Evolutionary conservation across 2,888 invertebrate genomes (phyloP), one percentile per base, ranked within the genome.

Genomic region (Daptonema setosum): DNA sequence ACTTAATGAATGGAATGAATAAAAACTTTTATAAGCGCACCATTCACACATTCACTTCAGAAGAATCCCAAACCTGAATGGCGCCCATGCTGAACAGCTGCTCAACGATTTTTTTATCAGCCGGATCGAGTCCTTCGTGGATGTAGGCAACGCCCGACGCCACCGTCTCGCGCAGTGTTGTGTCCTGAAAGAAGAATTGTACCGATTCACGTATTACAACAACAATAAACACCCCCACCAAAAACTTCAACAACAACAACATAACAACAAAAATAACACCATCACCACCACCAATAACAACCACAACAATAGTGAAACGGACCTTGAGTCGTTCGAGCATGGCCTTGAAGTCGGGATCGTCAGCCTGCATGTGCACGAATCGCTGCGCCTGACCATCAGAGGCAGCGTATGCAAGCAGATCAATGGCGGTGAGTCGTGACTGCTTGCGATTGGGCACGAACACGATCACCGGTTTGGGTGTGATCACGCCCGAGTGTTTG

Each of bases 91-190:
- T 84, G 68, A 93, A 85, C 56, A 99, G 76, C 71, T 88, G 85
- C 68, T 95, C 88, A 14, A 97, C 90, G 54, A 91, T 77, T 28
- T 84, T 81, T 54, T 86, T 78, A 76, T 99, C 97, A 52, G 80
- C 79, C 0, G 80, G 73, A 1, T 81, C 81, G 11, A 93, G 78
- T 14, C 97, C 97, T 75, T 90, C 93, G 73, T 97, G 97, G 54
- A 97, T 78, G 73, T 90, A 99, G 0, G 88, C 95, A 22, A 99
- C 93, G 29, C 97, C 97, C 67, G 88, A 87, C 0, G 83, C 80
- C 0, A 97, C 74, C 0, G 91, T 88, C 70, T 95, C 93, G 61
- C 83, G 84, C 54, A 97, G 71, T 59, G 83, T 83, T 77, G 86
- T 85, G 69, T 93, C 93, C 1, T 80, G 76, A 74, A 93, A 81